Evolutionary conservation across 2,888 invertebrate species (phyloP).

Genomic region (Drosophila mettleri): DNA sequence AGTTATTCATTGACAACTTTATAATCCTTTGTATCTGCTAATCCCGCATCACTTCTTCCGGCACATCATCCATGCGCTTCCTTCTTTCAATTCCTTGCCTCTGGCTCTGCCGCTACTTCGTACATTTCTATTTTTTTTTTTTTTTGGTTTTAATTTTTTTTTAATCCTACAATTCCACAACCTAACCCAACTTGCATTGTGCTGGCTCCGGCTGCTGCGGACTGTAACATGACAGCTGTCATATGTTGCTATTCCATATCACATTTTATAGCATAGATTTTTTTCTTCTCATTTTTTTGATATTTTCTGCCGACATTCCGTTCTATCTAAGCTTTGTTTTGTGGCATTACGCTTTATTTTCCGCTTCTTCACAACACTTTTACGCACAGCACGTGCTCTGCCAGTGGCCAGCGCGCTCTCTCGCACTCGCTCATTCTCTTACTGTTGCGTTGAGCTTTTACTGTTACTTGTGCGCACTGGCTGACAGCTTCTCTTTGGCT

Average conservation of each 20-base stretch:
- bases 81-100: constrained; percentile 12
- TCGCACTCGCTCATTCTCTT: constrained; percentile 1
- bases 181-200: constrained; percentile 74
- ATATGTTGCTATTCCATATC: constrained; percentile 64
- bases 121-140: too few species aligned
- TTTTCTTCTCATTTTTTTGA: constrained; percentile 1
- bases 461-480: constrained; percentile 1
- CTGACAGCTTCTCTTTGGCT: constrained; percentile 42
- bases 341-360: constrained; percentile 45
- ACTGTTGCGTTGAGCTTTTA: not conserved
- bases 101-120: not conserved
- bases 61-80: constrained; percentile 43
- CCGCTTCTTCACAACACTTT: constrained; percentile 40
- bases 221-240: constrained; percentile 76
- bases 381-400: constrained; percentile 67
- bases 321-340: constrained; percentile 58
- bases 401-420: not conserved
- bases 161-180: constrained; percentile 72
- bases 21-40: constrained; percentile 68
- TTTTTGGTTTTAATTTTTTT: too few species aligned
- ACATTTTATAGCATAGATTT: constrained; percentile 56
- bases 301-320: constrained; percentile 17
- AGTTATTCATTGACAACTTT: constrained; percentile 70
- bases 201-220: constrained; percentile 48
- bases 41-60: constrained; percentile 54